phyloP scores from a whole-genome alignment of 2,113 vertebrate species.

The Bos indicus region DNA sequence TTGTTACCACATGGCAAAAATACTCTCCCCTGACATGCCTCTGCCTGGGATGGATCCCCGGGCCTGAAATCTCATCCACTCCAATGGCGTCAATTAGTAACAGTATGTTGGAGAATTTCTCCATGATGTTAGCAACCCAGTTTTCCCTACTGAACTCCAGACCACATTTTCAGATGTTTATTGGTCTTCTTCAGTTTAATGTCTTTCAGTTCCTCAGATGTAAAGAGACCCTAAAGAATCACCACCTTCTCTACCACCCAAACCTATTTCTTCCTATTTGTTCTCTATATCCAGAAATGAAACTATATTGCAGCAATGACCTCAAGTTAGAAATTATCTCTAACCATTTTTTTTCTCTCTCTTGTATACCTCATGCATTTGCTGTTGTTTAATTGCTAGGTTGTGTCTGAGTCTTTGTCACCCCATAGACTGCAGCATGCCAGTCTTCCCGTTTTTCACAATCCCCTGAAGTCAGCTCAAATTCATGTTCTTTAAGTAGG shows the following conservation, averaged over 20 bases:
- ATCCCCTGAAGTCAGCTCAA: background rate
- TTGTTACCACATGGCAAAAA: background rate
- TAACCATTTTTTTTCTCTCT: background rate
- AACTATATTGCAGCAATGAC: background rate
- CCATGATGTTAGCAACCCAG: fast-evolving
- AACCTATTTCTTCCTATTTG: background rate
- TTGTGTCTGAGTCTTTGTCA: background rate
- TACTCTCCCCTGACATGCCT: fast-evolving
- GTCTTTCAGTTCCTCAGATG: background rate
- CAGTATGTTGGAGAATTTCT: background rate
- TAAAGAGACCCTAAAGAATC: background rate
- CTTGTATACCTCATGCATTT: background rate
- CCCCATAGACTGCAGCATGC: fast-evolving
- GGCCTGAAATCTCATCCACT: no score
- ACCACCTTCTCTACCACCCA: background rate
- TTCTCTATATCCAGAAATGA: background rate
- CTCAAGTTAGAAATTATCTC: background rate
- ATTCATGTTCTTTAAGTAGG: background rate
- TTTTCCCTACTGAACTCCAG: background rate
- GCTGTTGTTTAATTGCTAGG: background rate
- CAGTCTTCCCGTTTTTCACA: background rate
- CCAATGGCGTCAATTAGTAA: background rate
- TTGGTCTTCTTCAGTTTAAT: background rate
- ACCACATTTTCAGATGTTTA: background rate
- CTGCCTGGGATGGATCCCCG: fast-evolving